Evolutionary conservation across 2,113 vertebrate species (phyloP), one percentile per base, ranked within the genome.

Genomic region (Uropsilus gracilis): DNA sequence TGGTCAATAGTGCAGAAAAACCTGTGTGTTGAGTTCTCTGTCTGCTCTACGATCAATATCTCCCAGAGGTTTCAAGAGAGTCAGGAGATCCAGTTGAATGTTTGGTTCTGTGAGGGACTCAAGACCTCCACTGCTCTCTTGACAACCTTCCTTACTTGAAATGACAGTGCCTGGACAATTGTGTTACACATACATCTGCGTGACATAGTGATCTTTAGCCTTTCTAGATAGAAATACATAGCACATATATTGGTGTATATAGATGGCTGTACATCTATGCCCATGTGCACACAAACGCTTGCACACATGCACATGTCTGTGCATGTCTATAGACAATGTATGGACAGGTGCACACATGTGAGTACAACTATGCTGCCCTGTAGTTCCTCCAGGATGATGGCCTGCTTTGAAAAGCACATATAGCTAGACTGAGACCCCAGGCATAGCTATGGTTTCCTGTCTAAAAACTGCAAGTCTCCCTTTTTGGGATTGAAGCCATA

Each of bases 71-170:
- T 64, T 61, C 16, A 48, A 73, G 66, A 32, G 18, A 80, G 10
- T 26, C 84, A n/a, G 14, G 34, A 22, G 20, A 16, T 30, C 71
- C 22, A 37, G 13, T 39, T 73, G 63, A 17, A 24, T 14, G 22
- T 55, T 61, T 78, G 86, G 24, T 61, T 87, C 91, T 91, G 71
- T 20, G 39, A 48, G 90, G 24, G 50, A 82, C 17, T 80, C 72
- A 91, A 71, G 61, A 20, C 22, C 24, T 37, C 44, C 26, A 11
- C 34, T 59, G 39, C 18, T 6, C 42, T 77, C 42, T 77, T 72
- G 28, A 9, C 28, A 59, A 37, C 55, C 9, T 85, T 86, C 53
- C 26, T 87, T 81, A 24, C 12, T 26, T 91, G 87, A n/a, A 30
- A 84, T 59, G 50, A 50, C 32, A 39, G 20, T 24, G 39, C 55